Evolutionary conservation across 2,113 vertebrate genomes (phyloP).

Genomic region (Strigops habroptila): DNA sequence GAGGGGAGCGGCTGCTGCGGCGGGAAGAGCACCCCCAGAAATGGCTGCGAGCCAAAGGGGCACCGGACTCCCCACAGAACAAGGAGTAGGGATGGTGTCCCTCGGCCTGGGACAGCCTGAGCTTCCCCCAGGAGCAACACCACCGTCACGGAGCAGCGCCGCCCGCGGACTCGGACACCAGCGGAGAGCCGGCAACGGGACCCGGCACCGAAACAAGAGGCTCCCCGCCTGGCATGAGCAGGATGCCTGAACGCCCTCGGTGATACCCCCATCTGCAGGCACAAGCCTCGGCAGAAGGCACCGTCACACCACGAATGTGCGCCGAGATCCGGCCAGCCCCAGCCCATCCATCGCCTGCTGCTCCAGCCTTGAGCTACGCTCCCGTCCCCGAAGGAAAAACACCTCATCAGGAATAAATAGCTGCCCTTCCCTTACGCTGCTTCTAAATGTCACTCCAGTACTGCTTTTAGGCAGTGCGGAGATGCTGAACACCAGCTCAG

Average conservation of each 20-base stretch:
- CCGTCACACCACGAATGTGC: fast-evolving
- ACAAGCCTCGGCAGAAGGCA: background rate
- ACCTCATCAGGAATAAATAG: background rate
- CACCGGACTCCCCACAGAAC: fast-evolving
- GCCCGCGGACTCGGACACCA: background rate
- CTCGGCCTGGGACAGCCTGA: fast-evolving
- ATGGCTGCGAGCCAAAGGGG: fast-evolving
- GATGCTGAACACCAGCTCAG: background rate
- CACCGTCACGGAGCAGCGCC: background rate
- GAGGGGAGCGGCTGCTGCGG: background rate
- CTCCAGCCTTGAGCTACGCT: background rate
- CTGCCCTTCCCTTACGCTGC: background rate
- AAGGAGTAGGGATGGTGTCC: fast-evolving
- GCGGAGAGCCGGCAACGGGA: too few relatives aligned
- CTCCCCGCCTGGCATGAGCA: too few relatives aligned
- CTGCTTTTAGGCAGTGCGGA: background rate
- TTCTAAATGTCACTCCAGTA: background rate
- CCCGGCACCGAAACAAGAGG: background rate
- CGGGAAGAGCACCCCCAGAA: background rate
- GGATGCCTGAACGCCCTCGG: too few relatives aligned
- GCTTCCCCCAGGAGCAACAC: background rate
- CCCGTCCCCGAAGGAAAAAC: background rate
- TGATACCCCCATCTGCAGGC: background rate
- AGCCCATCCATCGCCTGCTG: background rate
- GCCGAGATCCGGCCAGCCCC: background rate